Evolutionary conservation across 1,140 invertebrate species (phyloP).

Genomic region (Apocrypta bakeri): DNA sequence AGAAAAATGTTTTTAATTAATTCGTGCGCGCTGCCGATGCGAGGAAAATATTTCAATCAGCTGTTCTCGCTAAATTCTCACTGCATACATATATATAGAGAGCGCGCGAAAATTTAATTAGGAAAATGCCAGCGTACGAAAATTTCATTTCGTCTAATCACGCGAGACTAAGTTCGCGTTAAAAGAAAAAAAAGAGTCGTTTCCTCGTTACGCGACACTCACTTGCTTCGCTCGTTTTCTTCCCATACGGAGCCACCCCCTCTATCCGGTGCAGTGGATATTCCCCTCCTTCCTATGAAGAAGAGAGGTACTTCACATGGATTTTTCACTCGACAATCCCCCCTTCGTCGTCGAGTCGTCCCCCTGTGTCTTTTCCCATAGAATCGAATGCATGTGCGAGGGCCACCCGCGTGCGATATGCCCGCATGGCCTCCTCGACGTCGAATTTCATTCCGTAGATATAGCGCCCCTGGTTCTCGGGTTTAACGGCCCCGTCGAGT

Average conservation of each 20-base stretch:
- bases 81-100: neutral
- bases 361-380: neutral
- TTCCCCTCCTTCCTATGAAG: neutral
- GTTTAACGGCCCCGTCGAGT: constrained; percentile 4
- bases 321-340: constrained; percentile 22
- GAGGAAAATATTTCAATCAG: neutral
- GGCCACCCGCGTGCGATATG: constrained; percentile 3
- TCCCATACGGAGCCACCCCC: neutral
- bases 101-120: constrained; percentile 21
- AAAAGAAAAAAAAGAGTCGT: neutral
- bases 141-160: neutral
- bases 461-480: neutral
- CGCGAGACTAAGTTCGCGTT: neutral
- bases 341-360: neutral
- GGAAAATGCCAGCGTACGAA: neutral
- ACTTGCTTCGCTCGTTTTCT: neutral
- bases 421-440: constrained; percentile 11
- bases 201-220: constrained; percentile 1
- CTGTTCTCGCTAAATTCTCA: neutral
- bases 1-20: constrained; percentile 4
- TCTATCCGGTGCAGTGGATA: neutral
- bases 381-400: constrained; percentile 5
- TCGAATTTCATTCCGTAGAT: constrained; percentile 7
- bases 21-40: neutral
- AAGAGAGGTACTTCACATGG: neutral